Base-by-base conservation (phyloP, 2,888 invertebrate species). In the Stenurella melanura region DNA sequence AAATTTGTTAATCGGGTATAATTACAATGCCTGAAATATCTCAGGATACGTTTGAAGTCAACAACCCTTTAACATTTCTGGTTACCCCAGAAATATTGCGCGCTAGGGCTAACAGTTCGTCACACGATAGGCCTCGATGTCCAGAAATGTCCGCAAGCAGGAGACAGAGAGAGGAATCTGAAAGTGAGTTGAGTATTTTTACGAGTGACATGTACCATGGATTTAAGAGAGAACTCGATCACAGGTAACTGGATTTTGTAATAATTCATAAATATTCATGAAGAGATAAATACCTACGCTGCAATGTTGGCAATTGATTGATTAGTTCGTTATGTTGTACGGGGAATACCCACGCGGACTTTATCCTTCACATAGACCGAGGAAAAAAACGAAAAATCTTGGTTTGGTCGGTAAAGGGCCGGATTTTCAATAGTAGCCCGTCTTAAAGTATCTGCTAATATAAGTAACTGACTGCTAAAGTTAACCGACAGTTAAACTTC, bases 81-180 rank as follows among this genome's bases (percentile, higher is more conserved):
- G 85, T 92, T 71, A 91, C 90, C 64, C 90, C 92, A 57, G 89
- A 91, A 88, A 90, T 91, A 56, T 90, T 93, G 83, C 91, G 93
- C 84, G 92, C 92, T 83, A 91, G 93, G 85, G 91, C 92, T 6
- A 93, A 92, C 61, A 77, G 72, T 86, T 92, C 92, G 0, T 81
- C 85, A 42, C 90, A 90, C 4, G 90, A 90, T 64, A 90, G 90
- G 58, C 50, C 34, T 30, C 38, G 61, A 54, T 63, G 54, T 50
- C 72, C 82, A 78, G 58, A 76, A 68, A 73, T 81, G 76, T 34
- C 83, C 72, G 18, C 79, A 69, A 77, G 81, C 81, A 30, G 18
- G 0, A 73, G 77, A 17, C 69, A 73, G 58, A 56, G 79, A 19
- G 79, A 79, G 17, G 73, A 56, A 11, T 78, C 77, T 4, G 79